Conservation (phyloP, 2,888 invertebrate species). For the Drosophila atripex region DNA sequence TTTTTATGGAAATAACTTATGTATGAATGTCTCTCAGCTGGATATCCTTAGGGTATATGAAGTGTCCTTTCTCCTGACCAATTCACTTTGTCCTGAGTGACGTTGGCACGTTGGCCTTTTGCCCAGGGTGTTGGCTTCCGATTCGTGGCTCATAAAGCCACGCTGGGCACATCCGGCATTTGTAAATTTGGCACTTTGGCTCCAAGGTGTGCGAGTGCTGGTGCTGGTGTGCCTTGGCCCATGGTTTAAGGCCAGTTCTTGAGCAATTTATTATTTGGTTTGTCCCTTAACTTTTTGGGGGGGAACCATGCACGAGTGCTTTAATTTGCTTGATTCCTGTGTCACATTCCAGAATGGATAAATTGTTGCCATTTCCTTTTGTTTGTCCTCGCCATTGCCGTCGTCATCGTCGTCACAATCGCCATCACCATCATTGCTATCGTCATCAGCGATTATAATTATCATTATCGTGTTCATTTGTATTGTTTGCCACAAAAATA, state of each 20-base stretch:
- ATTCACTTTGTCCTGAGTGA: conserved; percentile 49
- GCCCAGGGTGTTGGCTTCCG: conserved; percentile 30
- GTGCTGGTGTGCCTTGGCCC: conserved; percentile 7
- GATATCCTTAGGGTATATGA: conserved; percentile 1
- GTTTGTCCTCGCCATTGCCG: conserved; percentile 46
- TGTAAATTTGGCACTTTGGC: conserved; percentile 53
- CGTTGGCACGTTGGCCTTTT: conserved; percentile 31
- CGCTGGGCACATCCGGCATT: conserved; percentile 67
- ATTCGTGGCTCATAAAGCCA: conserved; percentile 60
- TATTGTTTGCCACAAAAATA: conserved; percentile 50
- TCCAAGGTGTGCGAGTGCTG: conserved; percentile 10
- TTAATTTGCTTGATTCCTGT: conserved; percentile 51
- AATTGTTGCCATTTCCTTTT: conserved; percentile 74
- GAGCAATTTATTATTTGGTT: conserved; percentile 73
- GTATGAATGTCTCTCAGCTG: no score
- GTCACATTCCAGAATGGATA: conserved; percentile 53
- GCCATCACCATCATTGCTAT: conserved; percentile 41
- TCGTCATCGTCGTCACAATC: no score
- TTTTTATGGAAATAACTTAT: background rate
- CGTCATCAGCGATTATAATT: conserved; percentile 58
- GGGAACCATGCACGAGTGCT: conserved; percentile 45
- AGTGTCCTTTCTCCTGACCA: conserved; percentile 13
- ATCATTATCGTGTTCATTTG: conserved; percentile 49
- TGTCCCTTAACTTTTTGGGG: conserved; percentile 47
- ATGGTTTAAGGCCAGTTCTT: conserved; percentile 58